Evolutionary conservation across 1,140 invertebrate genomes (phyloP).

Genomic region (Episyrphus balteatus): DNA sequence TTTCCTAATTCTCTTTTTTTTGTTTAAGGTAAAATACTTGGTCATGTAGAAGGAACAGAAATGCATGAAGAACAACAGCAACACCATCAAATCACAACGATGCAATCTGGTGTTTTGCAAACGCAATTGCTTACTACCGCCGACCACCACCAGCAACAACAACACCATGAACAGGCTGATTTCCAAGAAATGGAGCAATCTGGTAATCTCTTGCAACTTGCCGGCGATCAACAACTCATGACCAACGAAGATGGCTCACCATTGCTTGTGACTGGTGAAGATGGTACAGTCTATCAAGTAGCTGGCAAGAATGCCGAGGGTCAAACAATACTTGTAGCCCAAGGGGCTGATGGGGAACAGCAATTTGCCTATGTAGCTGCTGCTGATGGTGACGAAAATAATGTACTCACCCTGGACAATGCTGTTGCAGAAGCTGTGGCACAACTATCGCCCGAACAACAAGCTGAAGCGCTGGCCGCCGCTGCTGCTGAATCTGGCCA

Average conservation of each 20-base stretch:
- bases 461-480: slow-evolving; percentile 34
- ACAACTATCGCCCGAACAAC: slow-evolving; percentile 18
- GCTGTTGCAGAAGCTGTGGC: slow-evolving; percentile 46
- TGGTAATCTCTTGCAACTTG: slow-evolving; percentile 16
- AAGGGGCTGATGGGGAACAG: slow-evolving; percentile 55
- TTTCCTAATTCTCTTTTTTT: background rate
- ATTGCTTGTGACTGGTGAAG: slow-evolving; percentile 54
- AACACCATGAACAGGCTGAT: slow-evolving; percentile 26
- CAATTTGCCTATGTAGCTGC: slow-evolving; percentile 60
- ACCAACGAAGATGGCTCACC: slow-evolving; percentile 40
- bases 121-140: slow-evolving; percentile 30
- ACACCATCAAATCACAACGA: slow-evolving; percentile 1
- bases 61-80: background rate
- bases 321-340: slow-evolving; percentile 56
- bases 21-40: slow-evolving; percentile 13
- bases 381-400: slow-evolving; percentile 47
- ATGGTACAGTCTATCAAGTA: slow-evolving; percentile 47
- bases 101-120: slow-evolving; percentile 3
- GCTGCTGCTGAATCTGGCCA: slow-evolving; percentile 39
- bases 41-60: slow-evolving; percentile 18
- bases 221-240: slow-evolving; percentile 27
- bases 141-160: slow-evolving; percentile 16
- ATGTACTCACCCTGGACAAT: slow-evolving; percentile 49
- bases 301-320: slow-evolving; percentile 66
- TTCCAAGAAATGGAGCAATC: slow-evolving; percentile 25